Base-by-base conservation (phyloP, 1,140 invertebrate species). In the Macrosteles quadrilineatus region DNA sequence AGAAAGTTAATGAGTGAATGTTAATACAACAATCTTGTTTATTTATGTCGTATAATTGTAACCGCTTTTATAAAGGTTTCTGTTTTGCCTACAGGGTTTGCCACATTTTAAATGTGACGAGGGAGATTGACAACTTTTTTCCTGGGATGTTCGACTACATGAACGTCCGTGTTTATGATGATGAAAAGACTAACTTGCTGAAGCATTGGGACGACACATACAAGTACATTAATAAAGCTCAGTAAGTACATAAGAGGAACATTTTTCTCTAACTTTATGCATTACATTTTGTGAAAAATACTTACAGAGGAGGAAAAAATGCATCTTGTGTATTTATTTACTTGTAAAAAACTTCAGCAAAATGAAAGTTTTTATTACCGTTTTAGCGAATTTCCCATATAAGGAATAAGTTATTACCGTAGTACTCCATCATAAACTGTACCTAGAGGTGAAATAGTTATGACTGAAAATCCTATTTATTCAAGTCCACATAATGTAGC, bases 51-150 rank as follows among this genome's bases (percentile, higher is more conserved):
- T n/a, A n/a, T n/a, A n/a, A n/a, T n/a, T n/a, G n/a, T n/a, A n/a
- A n/a, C n/a, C n/a, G n/a, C n/a, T n/a, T n/a, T n/a, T n/a, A n/a
- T n/a, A n/a, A n/a, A n/a, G n/a, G n/a, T n/a, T n/a, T n/a, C n/a
- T n/a, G n/a, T 36, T 36, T 6, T 36, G 32, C 14, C 14, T 89
- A 45, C 83, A 98, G 96, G 29, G 93, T 98, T 71, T 88, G 91
- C 63, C 94, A 98, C 79, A 99, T 99, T 76, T 83, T 99, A 71
- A 99, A 99, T 81, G 95, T 99, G 27, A 98, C 97, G 1, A 86
- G 94, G 77, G 98, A 99, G 83, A 98, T 99, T 73, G 97, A 99
- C 82, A 99, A 99, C 82, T 99, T 99, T 82, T 99, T 98, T 80
- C 97, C 97, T 23, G 95, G 94, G 23, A 94, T 92, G 82, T 98